These are phyloP conservation scores for Bombus balteatus DNA, from an alignment of 1,140 invertebrate genomes.

Conservation along the genomic window DNA sequence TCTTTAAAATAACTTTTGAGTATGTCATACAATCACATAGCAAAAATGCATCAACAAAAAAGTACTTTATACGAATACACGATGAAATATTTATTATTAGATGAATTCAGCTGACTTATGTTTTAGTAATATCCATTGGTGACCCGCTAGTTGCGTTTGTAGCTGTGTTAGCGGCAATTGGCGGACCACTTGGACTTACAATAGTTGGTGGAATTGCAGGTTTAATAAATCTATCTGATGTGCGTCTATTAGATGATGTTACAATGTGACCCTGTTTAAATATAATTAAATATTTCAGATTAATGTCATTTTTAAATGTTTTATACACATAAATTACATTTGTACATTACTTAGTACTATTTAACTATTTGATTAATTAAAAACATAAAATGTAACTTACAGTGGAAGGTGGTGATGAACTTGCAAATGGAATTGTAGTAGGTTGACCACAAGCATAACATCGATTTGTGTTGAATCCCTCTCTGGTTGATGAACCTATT, in stretches of 20 bases:
- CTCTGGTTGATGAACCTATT: slow-evolving; percentile 80
- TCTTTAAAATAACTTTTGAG: slow-evolving; percentile 29
- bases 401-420: slow-evolving; percentile 82
- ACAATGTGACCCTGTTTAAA: slow-evolving; percentile 74
- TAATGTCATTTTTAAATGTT: slow-evolving; percentile 31
- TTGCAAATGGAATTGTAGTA: slow-evolving; percentile 82
- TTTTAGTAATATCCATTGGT: slow-evolving; percentile 81
- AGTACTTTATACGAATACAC: slow-evolving; percentile 69
- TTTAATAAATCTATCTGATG: slow-evolving; percentile 91
- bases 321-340: background rate
- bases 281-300: slow-evolving; percentile 49
- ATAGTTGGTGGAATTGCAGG: slow-evolving; percentile 86
- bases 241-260: slow-evolving; percentile 84
- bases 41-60: slow-evolving; percentile 60
- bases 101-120: slow-evolving; percentile 72
- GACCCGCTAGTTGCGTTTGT: slow-evolving; percentile 72
- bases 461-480: slow-evolving; percentile 87
- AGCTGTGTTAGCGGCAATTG: slow-evolving; percentile 64
- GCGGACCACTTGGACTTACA: slow-evolving; percentile 76
- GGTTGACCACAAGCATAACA: slow-evolving; percentile 89
- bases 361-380: background rate
- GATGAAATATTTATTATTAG: slow-evolving; percentile 62
- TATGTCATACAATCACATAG: slow-evolving; percentile 55
- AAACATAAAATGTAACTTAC: slow-evolving; percentile 64
- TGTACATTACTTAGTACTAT: too few relatives aligned